Percentiles rank a stretch among this genome's conserved stretches.
phyloP scores from a whole-genome alignment of 2,113 vertebrate species.

The Ictidomys tridecemlineatus region DNA sequence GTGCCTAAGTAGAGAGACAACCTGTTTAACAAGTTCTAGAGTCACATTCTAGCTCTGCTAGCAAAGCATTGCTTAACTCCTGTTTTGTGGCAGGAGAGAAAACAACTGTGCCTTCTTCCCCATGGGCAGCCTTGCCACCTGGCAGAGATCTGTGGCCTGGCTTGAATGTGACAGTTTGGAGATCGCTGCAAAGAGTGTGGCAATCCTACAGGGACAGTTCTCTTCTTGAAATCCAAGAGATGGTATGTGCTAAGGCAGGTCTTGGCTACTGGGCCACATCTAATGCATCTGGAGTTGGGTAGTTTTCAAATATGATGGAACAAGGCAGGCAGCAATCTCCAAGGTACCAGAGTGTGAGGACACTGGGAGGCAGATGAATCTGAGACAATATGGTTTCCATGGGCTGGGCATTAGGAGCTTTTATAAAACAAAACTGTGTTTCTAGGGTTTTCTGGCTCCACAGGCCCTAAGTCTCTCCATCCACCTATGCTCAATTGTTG shows the following conservation, averaged over 20 bases:
- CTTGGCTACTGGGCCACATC: background rate
- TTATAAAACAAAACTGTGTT: background rate
- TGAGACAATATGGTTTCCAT: background rate
- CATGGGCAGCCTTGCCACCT: background rate
- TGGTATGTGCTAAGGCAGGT: background rate
- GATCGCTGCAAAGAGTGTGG: background rate
- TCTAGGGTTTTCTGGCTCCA: background rate
- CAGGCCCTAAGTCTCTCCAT: background rate
- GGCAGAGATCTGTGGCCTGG: background rate
- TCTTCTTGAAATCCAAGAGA: background rate
- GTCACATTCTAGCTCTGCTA: conserved; percentile 3
- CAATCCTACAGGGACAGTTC: background rate
- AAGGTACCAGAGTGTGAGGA: background rate
- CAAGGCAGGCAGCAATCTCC: background rate
- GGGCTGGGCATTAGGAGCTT: background rate
- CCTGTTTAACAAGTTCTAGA: conserved; percentile 68
- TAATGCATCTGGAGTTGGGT: background rate
- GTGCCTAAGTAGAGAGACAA: conserved; percentile 52
- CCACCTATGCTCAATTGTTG: background rate
- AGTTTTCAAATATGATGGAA: background rate
- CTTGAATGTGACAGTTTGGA: background rate
- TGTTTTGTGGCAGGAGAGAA: background rate
- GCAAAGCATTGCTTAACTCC: background rate
- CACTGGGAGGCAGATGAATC: background rate
- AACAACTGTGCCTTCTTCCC: background rate